Evolutionary conservation across 2,113 vertebrate species (phyloP).

Genomic region (Rhinogobius similis): DNA sequence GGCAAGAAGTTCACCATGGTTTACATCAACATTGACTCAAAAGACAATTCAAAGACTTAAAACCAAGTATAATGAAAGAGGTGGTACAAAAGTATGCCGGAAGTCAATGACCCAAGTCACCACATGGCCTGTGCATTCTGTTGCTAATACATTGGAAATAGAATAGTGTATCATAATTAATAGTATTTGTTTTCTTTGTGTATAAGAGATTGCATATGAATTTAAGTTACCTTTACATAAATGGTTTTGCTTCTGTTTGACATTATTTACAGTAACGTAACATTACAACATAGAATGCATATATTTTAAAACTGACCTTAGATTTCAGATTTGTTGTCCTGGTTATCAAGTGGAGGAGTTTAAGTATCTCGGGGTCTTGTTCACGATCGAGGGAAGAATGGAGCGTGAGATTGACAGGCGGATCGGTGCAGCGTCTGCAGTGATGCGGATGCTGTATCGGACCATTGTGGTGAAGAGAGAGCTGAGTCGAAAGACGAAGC

Average conservation of each 20-base stretch:
- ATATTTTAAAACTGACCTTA: too few relatives aligned
- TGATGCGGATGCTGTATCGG: too few relatives aligned
- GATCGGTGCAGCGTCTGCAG: too few relatives aligned
- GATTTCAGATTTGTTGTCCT: too few relatives aligned
- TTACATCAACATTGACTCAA: background rate
- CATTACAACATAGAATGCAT: too few relatives aligned
- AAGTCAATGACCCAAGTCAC: background rate
- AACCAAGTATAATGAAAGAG: conserved; percentile 3
- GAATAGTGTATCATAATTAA: background rate
- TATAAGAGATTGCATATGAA: background rate
- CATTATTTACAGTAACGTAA: too few relatives aligned
- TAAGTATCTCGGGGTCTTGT: too few relatives aligned
- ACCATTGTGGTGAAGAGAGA: too few relatives aligned
- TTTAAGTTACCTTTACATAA: background rate
- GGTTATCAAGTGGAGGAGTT: too few relatives aligned
- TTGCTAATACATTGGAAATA: background rate
- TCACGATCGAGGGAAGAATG: too few relatives aligned
- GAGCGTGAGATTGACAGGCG: too few relatives aligned
- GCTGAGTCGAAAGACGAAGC: too few relatives aligned
- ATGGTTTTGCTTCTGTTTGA: background rate
- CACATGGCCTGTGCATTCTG: background rate
- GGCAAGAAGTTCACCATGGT: background rate
- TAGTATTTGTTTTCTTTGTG: background rate
- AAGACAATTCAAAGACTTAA: conserved; percentile 1
- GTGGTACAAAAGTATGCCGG: background rate